Base-by-base conservation (phyloP, 1,140 invertebrate species). In the Neodiprion lecontei region DNA sequence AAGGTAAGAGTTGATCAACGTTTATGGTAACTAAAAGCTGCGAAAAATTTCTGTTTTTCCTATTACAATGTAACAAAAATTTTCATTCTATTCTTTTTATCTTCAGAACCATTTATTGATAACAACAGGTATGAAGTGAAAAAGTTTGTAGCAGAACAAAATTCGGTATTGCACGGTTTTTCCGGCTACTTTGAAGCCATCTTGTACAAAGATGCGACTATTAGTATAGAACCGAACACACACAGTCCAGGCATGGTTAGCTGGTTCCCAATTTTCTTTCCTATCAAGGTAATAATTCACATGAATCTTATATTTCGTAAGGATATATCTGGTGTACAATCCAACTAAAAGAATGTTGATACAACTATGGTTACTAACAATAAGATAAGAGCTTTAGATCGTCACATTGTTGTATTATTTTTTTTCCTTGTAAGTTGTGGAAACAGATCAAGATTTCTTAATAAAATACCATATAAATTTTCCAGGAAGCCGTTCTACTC, bases 201-300 rank as follows among this genome's bases (percentile, higher is more conserved):
- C 70, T 89, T 99, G 14, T 98, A 95, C 87, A 94, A 94, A 79
- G 91, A 96, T 84, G 91, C 98, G 66, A 93, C 88, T 53, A 89
- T 99, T 10, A 98, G 97, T 84, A 99, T 98, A 83, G 91, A 95
- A 78, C 98, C 98, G 7, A 88, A 91, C 17, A 96, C 95, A 7
- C 95, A 98, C 84, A 97, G 96, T 50, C 90, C 91, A 5, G 95
- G 95, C 82, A 97, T 99, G 96, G 96, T 98, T 79, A 97, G 96
- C 78, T 99, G 98, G 98, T 99, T 99, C 85, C 97, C 98, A 12
- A 96, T 98, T 72, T 96, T 95, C 77, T 98, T 99, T 85, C 97
- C 98, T 47, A 91, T 98, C 21, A 91, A 91, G 87, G 95, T 96
- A 90, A 40, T 85, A 85, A 75, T 7, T 28, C 9, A 73, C 28